Evolutionary conservation across 2,797 vertebrate genomes (phyloP).

Genomic region (Cheirogaleus major): DNA sequence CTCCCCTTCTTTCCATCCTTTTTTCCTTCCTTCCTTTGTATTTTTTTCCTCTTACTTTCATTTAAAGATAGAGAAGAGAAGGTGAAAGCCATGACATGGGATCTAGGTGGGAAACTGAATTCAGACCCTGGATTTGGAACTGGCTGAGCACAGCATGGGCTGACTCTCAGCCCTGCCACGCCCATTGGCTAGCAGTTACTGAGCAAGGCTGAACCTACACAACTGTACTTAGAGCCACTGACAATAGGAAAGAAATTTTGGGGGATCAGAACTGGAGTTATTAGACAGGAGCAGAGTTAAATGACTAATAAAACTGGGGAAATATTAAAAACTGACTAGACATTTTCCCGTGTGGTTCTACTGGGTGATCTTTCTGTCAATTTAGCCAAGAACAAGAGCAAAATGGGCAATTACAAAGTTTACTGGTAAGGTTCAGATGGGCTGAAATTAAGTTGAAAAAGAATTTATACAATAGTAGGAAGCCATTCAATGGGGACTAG

Average conservation of each 20-base stretch:
- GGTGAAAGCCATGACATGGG: background rate
- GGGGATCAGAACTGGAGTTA: background rate
- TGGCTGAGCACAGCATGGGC: background rate
- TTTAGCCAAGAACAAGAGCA: background rate
- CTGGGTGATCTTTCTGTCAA: background rate
- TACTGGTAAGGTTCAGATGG: too few species aligned
- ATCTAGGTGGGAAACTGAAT: background rate
- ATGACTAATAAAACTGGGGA: background rate
- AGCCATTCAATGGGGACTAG: too few species aligned
- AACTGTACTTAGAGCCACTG: background rate
- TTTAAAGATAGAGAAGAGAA: background rate
- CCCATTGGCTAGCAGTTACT: background rate
- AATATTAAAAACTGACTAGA: background rate
- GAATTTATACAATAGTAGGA: background rate
- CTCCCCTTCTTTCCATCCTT: background rate
- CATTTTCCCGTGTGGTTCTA: background rate
- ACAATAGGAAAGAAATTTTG: background rate
- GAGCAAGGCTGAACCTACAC: background rate
- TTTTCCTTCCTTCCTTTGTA: fast-evolving
- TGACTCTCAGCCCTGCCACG: background rate
- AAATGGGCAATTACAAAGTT: background rate
- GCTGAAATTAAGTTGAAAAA: background rate
- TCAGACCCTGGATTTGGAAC: background rate
- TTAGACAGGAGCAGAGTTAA: background rate
- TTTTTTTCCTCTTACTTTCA: too few species aligned